Base-by-base conservation (phyloP, 2,113 vertebrate genomes). In the Diadophis punctatus region DNA sequence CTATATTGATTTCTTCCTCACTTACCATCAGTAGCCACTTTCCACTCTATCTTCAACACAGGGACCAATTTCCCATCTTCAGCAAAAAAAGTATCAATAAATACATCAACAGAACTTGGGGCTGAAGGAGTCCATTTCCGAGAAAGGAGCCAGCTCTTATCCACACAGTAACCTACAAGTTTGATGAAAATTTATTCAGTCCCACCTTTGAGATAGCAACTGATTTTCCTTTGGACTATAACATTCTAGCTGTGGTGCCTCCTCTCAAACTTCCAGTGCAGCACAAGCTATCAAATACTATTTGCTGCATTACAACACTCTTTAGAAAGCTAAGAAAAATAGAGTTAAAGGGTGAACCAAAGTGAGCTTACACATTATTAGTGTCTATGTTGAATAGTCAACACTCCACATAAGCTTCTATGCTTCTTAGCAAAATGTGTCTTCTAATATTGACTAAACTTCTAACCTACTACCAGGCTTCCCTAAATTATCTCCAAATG, bases 11-110 rank as follows among this genome's bases (percentile, higher is more conserved):
- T 1, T 20, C 18, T 11, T 9, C 53, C 4, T 11, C 43, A 86
- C 97, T 97, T 88, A 98, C 98, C 97, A 39, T 98, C 98, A 0
- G 97, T 97, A 86, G 96, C 96, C 86, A 98, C 95, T 0, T 93
- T 95, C 98, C 98, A 98, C 14, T 96, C 90, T 22, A 98, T 96
- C 4, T 93, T 93, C 39, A 97, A 86, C 56, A 98, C 96, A 1
- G 97, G 98, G 11, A 98, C 25, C 0, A 96, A 90, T 0, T 95
- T 92, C 89, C 97, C 97, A 18, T 93, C 90, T 11, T 48, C 58
- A 11, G 90, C 96, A 22, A 0, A 63, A 25, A 92, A 95, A 22
- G 97, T 22, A 0, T 6, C 93, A 39, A 96, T 86, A 10, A 92
- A 95, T 12, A 97, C 94, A 0, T 88, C 87, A 90, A 98, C 53